phyloP scores from a whole-genome alignment of 2,113 vertebrate species.

The Toxotes chatareus region DNA sequence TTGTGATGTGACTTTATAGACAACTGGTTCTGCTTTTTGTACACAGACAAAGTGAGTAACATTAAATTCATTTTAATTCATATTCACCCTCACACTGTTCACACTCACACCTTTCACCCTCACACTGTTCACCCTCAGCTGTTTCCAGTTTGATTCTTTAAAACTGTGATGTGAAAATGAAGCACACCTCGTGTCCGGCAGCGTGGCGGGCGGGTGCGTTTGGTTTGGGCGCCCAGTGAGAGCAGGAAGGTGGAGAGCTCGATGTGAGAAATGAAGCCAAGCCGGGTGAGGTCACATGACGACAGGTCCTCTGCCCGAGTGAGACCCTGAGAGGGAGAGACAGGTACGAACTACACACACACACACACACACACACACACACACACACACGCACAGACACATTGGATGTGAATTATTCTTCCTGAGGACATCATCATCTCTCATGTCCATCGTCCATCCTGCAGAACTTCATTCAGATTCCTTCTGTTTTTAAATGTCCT shows the following conservation, averaged over 20 bases:
- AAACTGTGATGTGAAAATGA: constrained; percentile 13
- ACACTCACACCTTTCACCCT: too few species aligned
- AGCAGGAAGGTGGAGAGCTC: constrained; percentile 73
- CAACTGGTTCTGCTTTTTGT: too few species aligned
- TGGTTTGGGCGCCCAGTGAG: constrained; percentile 62
- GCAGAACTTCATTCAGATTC: background rate
- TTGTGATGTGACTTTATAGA: too few species aligned
- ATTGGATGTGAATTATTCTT: background rate
- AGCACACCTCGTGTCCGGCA: constrained; percentile 48
- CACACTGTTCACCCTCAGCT: background rate
- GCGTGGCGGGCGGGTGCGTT: constrained; percentile 28
- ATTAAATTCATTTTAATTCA: too few species aligned
- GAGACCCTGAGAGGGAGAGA: constrained; percentile 51
- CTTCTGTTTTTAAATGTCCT: background rate
- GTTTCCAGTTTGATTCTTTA: background rate
- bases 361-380: constrained; percentile 26
- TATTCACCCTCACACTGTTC: too few species aligned
- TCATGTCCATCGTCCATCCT: background rate
- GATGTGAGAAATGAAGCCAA: constrained; percentile 73
- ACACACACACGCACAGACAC: constrained; percentile 11
- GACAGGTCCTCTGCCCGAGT: constrained; percentile 65
- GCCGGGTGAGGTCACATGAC: constrained; percentile 51
- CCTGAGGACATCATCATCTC: background rate
- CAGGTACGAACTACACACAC: constrained; percentile 50
- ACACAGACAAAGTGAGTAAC: background rate